Conservation (phyloP, 2,888 invertebrate genomes). For the Andrena minutula region DNA sequence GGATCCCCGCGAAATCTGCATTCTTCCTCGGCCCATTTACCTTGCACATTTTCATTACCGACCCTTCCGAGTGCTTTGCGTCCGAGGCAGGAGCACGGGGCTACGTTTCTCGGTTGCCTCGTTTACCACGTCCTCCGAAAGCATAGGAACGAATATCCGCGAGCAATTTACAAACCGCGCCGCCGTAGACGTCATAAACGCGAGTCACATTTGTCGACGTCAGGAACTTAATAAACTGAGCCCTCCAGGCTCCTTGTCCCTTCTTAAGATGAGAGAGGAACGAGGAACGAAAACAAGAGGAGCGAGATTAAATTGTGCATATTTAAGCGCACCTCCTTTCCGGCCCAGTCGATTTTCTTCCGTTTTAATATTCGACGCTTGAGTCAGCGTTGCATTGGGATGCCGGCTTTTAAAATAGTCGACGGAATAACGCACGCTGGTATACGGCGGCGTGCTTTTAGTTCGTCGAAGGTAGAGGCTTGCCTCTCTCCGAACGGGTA, state of each 20-base stretch:
- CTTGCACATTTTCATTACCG: slow-evolving; percentile 46
- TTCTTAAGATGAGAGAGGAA: not conserved
- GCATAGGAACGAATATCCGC: not conserved
- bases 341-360: slow-evolving; percentile 17
- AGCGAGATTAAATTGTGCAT: slow-evolving; percentile 3
- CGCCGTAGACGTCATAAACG: not conserved
- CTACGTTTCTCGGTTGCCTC: slow-evolving; percentile 2
- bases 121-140: not conserved
- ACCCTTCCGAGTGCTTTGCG: slow-evolving; percentile 12
- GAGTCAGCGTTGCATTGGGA: not conserved
- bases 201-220: slow-evolving; percentile 9
- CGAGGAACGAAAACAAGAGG: not conserved
- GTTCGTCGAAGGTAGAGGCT: slow-evolving; percentile 50
- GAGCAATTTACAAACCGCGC: slow-evolving; percentile 2
- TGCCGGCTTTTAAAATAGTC: slow-evolving; percentile 50
- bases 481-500: slow-evolving; percentile 69
- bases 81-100: not conserved
- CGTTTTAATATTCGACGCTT: slow-evolving; percentile 32
- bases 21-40: slow-evolving; percentile 42
- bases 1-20: slow-evolving; percentile 29
- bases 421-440: slow-evolving; percentile 30
- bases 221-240: slow-evolving; percentile 3
- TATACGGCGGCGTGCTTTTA: slow-evolving; percentile 35
- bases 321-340: slow-evolving; percentile 20
- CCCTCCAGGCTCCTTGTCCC: not conserved